A percentile compares a stretch with the other conserved stretches of the same genome.
Conservation (phyloP, 64 coral and sea anemone genomes). For the Pachyseris speciosa region DNA sequence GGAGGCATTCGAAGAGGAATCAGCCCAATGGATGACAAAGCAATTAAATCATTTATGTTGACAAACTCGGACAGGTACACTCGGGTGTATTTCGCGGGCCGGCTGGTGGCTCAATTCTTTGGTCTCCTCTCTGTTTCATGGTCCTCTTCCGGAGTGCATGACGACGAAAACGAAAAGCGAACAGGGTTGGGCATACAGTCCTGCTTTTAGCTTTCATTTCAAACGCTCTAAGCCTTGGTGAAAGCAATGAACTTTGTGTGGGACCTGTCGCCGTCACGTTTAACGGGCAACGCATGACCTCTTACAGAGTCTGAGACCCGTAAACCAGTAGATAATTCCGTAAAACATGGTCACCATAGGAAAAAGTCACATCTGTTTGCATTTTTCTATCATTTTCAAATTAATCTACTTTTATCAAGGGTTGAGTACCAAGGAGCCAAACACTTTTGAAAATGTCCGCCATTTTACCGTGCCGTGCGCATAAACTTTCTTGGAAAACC, state of each 20-base stretch:
- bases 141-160: neutral
- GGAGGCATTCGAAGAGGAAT: slow-evolving; percentile 68
- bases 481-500: neutral
- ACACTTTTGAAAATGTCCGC: neutral
- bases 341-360: too few relatives aligned
- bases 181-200: neutral
- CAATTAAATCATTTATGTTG: slow-evolving; percentile 89
- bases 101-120: slow-evolving; percentile 33
- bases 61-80: slow-evolving; percentile 72
- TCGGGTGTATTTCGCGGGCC: slow-evolving; percentile 18
- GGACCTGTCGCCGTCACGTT: too few relatives aligned
- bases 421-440: neutral
- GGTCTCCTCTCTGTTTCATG: neutral
- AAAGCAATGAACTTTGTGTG: neutral
- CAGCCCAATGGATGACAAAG: slow-evolving; percentile 79
- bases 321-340: neutral
- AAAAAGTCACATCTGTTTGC: too few relatives aligned
- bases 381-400: too few relatives aligned
- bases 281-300: too few relatives aligned
- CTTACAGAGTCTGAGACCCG: neutral
- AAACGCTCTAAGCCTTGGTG: neutral
- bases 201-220: neutral
- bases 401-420: too few relatives aligned
- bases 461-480: neutral
- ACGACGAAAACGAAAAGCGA: neutral